A percentile compares a stretch with the other conserved stretches of the same genome.
phyloP scores from a whole-genome alignment of 1,140 invertebrate genomes.

The Sminthurides bifidus region DNA sequence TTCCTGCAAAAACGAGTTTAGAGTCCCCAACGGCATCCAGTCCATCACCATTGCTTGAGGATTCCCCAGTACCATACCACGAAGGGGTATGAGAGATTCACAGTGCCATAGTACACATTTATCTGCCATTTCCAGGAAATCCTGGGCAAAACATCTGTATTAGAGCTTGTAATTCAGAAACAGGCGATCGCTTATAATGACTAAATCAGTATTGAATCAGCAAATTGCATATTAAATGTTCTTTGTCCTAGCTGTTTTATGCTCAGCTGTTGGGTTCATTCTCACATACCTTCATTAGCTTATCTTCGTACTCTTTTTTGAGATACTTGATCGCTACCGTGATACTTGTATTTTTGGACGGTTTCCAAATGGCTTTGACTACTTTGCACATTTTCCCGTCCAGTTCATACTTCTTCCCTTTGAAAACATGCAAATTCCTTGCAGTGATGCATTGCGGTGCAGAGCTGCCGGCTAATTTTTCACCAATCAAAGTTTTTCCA shows the following conservation, averaged over 20 bases:
- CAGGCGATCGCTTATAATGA: too few relatives aligned
- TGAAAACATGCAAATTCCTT: slow-evolving; percentile 52
- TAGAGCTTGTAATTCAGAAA: not conserved
- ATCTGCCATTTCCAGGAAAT: slow-evolving; percentile 60
- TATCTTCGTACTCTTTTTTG: slow-evolving; percentile 48
- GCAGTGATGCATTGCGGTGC: slow-evolving; percentile 47
- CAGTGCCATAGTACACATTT: slow-evolving; percentile 63
- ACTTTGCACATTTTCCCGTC: slow-evolving; percentile 49
- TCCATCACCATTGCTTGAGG: slow-evolving; percentile 70
- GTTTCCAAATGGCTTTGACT: slow-evolving; percentile 53
- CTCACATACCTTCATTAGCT: slow-evolving; percentile 43
- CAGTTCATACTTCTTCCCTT: slow-evolving; percentile 48
- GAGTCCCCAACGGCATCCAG: slow-evolving; percentile 58
- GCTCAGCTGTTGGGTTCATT: not conserved
- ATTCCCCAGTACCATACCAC: slow-evolving; percentile 59
- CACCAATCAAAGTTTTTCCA: not conserved
- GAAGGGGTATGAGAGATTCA: slow-evolving; percentile 54
- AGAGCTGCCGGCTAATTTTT: slow-evolving; percentile 35
- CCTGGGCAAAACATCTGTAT: slow-evolving; percentile 38
- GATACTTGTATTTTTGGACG: slow-evolving; percentile 54
- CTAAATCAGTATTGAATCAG: too few relatives aligned
- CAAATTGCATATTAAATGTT: too few relatives aligned
- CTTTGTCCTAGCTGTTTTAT: too few relatives aligned
- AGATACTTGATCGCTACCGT: slow-evolving; percentile 62
- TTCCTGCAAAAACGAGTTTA: slow-evolving; percentile 50